phyloP scores from a whole-genome alignment of 2,113 vertebrate species.

The Sebastes schlegelii region DNA sequence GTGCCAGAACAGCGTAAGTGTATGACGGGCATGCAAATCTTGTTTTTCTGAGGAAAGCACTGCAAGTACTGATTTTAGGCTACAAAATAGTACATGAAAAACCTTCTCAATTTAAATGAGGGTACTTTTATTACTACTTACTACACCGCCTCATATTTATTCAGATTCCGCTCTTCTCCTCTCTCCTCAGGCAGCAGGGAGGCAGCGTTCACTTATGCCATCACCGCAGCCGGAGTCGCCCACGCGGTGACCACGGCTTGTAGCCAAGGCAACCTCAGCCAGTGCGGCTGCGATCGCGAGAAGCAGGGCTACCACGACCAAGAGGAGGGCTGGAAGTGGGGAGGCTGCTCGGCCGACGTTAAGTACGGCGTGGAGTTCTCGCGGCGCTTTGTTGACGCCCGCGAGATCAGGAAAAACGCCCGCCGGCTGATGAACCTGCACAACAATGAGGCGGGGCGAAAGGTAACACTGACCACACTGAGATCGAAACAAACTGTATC shows the following conservation, averaged over 20 bases:
- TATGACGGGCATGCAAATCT: background rate
- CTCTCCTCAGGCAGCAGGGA: constrained; percentile 93
- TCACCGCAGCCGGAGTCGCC: constrained; percentile 96
- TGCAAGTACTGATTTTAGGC: background rate
- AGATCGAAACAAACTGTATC: background rate
- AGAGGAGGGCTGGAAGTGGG: constrained; percentile 99
- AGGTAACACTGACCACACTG: constrained; percentile 85
- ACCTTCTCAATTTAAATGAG: background rate
- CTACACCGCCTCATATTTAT: background rate
- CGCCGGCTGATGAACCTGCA: constrained; percentile 98
- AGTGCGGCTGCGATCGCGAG: constrained; percentile 97
- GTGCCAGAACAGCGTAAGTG: background rate
- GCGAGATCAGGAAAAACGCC: constrained; percentile 97
- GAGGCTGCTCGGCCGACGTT: constrained; percentile 97
- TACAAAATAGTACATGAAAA: background rate
- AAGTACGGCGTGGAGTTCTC: constrained; percentile 98
- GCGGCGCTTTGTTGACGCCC: constrained; percentile 95
- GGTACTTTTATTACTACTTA: background rate
- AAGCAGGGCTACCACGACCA: constrained; percentile 98
- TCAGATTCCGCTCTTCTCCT: constrained; percentile 53
- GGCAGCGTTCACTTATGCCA: constrained; percentile 97
- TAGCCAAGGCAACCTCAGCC: constrained; percentile 98
- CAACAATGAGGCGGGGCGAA: constrained; percentile 98
- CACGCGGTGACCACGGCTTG: constrained; percentile 96
- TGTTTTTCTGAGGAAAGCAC: background rate